Conservation (phyloP, 2,113 vertebrate genomes). For the Neolamprologus variostigma region DNA sequence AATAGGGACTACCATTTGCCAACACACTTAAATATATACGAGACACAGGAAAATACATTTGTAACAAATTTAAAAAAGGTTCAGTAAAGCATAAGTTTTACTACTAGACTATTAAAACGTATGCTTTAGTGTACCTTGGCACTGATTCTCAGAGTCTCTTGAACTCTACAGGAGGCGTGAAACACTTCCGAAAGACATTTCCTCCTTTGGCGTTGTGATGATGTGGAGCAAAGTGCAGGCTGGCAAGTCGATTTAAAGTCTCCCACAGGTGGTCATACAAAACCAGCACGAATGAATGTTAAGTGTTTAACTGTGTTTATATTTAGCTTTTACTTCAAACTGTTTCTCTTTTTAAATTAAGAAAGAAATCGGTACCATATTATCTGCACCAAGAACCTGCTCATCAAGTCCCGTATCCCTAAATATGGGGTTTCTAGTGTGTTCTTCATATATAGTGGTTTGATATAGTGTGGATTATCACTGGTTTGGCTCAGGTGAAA, state of each 20-base stretch:
- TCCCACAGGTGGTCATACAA: background rate
- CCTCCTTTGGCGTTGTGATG: background rate
- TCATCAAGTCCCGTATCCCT: background rate
- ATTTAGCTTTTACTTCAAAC: background rate
- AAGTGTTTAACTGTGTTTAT: background rate
- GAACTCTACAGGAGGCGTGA: background rate
- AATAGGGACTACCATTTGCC: background rate
- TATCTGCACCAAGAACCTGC: background rate
- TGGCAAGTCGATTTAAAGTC: background rate
- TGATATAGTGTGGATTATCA: background rate
- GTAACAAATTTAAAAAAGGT: background rate
- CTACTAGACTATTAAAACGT: accelerated
- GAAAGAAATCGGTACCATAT: background rate
- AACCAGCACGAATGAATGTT: background rate
- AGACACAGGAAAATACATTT: background rate
- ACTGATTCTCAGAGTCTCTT: background rate
- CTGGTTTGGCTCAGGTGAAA: background rate
- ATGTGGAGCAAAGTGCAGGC: background rate
- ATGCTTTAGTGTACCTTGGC: background rate
- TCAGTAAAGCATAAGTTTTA: background rate
- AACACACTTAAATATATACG: background rate
- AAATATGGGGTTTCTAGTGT: background rate
- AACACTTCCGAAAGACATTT: background rate
- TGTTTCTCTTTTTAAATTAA: background rate
- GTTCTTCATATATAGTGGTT: background rate